A percentile compares a stretch with the other conserved stretches of the same genome.
Evolutionary conservation across 1,140 invertebrate genomes (phyloP).

Genomic region (Rhynchophorus ferrugineus): DNA sequence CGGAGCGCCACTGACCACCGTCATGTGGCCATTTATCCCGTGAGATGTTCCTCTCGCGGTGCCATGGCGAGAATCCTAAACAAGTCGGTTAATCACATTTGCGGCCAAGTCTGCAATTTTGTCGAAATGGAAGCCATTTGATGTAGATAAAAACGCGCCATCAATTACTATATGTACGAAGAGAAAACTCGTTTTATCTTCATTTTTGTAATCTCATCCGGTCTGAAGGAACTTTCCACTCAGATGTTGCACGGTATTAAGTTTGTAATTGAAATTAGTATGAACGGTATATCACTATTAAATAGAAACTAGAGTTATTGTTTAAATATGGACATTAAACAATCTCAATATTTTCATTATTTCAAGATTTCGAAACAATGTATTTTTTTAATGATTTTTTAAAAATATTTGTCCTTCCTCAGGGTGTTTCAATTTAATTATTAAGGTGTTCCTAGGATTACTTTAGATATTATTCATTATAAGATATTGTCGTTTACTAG

Average conservation of each 20-base stretch:
- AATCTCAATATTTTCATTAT: too few relatives aligned
- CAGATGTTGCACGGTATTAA: neutral
- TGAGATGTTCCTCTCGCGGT: neutral
- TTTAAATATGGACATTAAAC: too few relatives aligned
- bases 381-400: too few relatives aligned
- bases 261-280: neutral
- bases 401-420: too few relatives aligned
- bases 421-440: too few relatives aligned
- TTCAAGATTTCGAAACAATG: too few relatives aligned
- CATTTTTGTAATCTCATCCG: conserved; percentile 2
- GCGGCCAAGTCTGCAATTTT: conserved; percentile 12
- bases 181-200: conserved; percentile 1
- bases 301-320: too few relatives aligned
- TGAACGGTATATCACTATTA: too few relatives aligned
- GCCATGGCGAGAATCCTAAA: conserved; percentile 24
- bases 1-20: neutral
- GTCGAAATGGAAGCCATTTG: conserved; percentile 17
- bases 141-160: conserved; percentile 20
- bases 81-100: conserved; percentile 28
- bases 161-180: conserved; percentile 12
- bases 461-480: neutral
- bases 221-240: neutral
- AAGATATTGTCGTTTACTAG: neutral
- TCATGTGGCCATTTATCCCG: too few relatives aligned
- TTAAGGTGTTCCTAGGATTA: too few relatives aligned